Evolutionary conservation across 2,888 invertebrate genomes (phyloP), one percentile per base, ranked within the genome.

Genomic region (Nemurella pictetii): DNA sequence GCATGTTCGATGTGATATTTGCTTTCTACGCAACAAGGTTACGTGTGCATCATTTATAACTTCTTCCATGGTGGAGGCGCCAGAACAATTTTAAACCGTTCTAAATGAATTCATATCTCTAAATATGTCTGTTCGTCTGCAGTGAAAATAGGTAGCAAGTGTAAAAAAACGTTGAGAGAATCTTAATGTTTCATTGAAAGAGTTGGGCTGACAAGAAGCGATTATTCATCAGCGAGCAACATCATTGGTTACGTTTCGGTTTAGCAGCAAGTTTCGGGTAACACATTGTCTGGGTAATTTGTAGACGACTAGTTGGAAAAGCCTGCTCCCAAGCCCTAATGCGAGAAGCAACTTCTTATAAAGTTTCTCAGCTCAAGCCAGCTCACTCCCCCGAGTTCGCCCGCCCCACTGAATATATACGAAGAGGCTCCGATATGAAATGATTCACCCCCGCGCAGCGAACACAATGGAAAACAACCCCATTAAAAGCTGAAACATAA

Each of bases 381-480:
- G 36, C 36, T 36, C 15, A 36, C 36, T 15, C 36, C 36, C 36
- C 36, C 36, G 9, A n/a, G 9, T 28, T 26, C 26, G 9, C 75
- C n/a, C 75, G 27, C 28, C 75, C n/a, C 28, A 27, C 75, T 75
- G 75, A 27, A 75, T 75, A 36, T 36, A 36, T 36, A 75, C 3
- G 27, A 75, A 27, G 75, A 26, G 75, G 75, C 26, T 26, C 28
- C 75, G 75, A 75, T 75, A 55, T 55, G 55, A 55, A 55, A 55
- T 20, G 55, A 3, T 55, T 55, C 55, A 20, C 55, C 55, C 55
- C 55, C 55, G 20, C 20, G 12, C 20, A 55, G 28, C 9, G 29
- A 82, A 26, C 82, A 55, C 55, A 36, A 81, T 55, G 36, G 28
- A 81, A 25, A 81, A 80, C 81, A 81, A 36, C 81, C 72, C 82